Conservation (phyloP, 1,140 invertebrate species). For the Camponotus vicinus region DNA sequence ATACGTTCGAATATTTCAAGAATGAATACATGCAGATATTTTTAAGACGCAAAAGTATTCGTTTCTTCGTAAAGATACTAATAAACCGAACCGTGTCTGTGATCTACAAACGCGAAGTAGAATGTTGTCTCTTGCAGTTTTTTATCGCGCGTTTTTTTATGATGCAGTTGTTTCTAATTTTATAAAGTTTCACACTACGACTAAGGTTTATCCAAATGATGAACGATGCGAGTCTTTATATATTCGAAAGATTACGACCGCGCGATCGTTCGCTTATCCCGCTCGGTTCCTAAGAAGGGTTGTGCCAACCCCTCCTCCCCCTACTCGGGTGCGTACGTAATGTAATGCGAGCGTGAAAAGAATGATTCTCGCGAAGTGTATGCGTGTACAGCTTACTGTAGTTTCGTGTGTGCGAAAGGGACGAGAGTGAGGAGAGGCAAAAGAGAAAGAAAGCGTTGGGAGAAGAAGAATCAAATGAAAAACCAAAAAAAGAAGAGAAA, state of each 20-base stretch:
- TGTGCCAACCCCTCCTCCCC: conserved; percentile 17
- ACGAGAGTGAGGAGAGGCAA: neutral
- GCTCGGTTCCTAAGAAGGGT: conserved; percentile 80
- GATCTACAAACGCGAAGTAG: conserved; percentile 17
- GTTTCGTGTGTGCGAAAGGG: conserved; percentile 34
- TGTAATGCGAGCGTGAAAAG: conserved; percentile 18
- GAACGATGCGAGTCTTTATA: conserved; percentile 16
- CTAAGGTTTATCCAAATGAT: conserved; percentile 62
- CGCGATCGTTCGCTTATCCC: conserved; percentile 74
- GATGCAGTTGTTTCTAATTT: conserved; percentile 24
- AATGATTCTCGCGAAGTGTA: conserved; percentile 10
- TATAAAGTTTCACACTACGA: conserved; percentile 41
- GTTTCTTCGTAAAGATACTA: conserved; percentile 34
- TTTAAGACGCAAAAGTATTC: conserved; percentile 56
- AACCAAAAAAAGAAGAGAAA: conserved; percentile 36
- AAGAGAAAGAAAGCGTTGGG: neutral
- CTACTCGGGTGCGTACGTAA: conserved; percentile 9
- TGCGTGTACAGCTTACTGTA: neutral
- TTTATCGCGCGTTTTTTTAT: conserved; percentile 5
- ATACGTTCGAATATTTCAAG: neutral
- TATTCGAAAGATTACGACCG: neutral
- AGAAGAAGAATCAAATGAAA: conserved; percentile 15
- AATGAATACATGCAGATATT: conserved; percentile 34
- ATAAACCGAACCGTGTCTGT: conserved; percentile 26
- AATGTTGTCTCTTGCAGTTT: conserved; percentile 1